These are phyloP conservation scores for Aporophyla nigra DNA, from an alignment of 2,888 invertebrate species.

Conservation along the genomic window DNA sequence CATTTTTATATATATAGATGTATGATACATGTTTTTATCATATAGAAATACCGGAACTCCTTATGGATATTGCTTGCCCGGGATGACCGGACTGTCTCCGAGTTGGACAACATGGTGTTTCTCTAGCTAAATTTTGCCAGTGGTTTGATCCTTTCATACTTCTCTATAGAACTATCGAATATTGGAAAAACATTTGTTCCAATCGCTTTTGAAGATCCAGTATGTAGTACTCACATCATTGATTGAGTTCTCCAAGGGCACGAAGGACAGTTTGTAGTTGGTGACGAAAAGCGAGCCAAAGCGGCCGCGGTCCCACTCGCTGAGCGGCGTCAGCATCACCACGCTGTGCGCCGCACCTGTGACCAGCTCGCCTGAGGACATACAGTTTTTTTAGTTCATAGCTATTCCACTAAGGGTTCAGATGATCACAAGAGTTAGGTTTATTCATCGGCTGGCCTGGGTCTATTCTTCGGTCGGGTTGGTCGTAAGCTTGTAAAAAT, in stretches of 20 bases:
- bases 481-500: background rate
- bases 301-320: conserved; percentile 94
- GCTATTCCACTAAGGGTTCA: background rate
- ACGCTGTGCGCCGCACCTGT: conserved; percentile 96
- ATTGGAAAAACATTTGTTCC: background rate
- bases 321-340: conserved; percentile 95
- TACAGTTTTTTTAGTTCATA: conserved; percentile 60
- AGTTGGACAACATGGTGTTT: background rate
- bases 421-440: background rate
- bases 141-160: background rate
- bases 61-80: background rate
- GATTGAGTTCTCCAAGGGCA: conserved; percentile 91
- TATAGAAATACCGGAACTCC: background rate
- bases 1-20: no score
- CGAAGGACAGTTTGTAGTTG: conserved; percentile 97
- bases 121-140: no score
- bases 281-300: conserved; percentile 97
- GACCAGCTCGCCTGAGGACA: conserved; percentile 93
- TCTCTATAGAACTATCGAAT: background rate
- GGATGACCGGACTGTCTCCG: background rate
- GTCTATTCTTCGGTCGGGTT: background rate
- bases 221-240: conserved; percentile 79
- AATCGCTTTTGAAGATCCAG: background rate
- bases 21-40: background rate
- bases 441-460: background rate